Base-by-base conservation (phyloP, 2,113 vertebrate species). In the Sinocyclocheilus grahami region DNA sequence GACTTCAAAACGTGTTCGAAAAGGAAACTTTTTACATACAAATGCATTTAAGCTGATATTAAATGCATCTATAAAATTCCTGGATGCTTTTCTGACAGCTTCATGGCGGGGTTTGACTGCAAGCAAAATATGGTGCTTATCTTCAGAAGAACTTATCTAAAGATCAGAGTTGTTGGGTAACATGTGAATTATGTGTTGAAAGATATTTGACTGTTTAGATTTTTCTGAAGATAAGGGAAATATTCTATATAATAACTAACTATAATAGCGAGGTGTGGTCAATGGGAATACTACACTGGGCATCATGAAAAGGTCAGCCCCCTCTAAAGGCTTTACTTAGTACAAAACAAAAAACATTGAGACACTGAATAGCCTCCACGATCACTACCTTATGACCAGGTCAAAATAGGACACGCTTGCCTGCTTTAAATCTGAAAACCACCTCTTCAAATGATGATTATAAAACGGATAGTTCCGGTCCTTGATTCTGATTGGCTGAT, bases 81-180 rank as follows among this genome's bases (percentile, higher is more conserved):
- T 1, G 72, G 0, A 30, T 79, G 33, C 27, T 37, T 22, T 58
- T 22, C 16, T 53, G 16, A 8, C n/a, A 18, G 48, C n/a, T 58
- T 27, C n/a, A 30, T 3, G n/a, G 60, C n/a, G 11, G 14, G 18
- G 14, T 81, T 22, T 80, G 4, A 42, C 55, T 78, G 10, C 42
- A 67, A 48, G 62, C 60, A 27, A 69, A 69, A n/a, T 27, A 82
- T 12, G 16, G 30, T 30, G 11, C 24, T 84, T 76, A 78, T 65
- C 24, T 78, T 53, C 16, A 46, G 27, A 58, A 42, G 46, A 69
- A 16, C 13, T 42, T 62, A 63, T 86, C 16, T 30, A 27, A 60
- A 77, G n/a, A 27, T 58, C 37, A 78, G 51, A 18, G n/a, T 63
- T n/a, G 1, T 51, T 65, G 18, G 74, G n/a, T 18, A 27, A 77